phyloP scores from a whole-genome alignment of 2,888 invertebrate species.

The Drosophila yooni region DNA sequence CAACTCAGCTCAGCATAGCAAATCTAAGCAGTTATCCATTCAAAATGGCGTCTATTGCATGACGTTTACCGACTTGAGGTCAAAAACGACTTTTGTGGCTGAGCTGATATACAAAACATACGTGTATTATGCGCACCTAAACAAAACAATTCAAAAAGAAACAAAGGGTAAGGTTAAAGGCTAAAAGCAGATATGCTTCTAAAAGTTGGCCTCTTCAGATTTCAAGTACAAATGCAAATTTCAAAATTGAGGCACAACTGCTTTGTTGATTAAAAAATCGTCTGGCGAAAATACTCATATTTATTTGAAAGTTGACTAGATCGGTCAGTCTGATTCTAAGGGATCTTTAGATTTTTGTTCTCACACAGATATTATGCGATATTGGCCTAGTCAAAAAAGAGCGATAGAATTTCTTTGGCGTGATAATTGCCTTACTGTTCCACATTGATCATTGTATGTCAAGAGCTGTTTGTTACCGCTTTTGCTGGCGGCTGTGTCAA shows the following conservation, averaged over 20 bases:
- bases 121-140: background rate
- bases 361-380: background rate
- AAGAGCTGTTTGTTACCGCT: slow-evolving; percentile 41
- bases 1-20: slow-evolving; percentile 1
- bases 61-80: slow-evolving; percentile 5
- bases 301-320: background rate
- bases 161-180: slow-evolving; percentile 5
- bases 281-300: background rate
- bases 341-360: background rate
- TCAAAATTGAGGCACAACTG: background rate
- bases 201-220: background rate
- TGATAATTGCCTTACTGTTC: background rate
- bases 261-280: background rate
- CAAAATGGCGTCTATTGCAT: slow-evolving; percentile 6
- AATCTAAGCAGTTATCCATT: slow-evolving; percentile 9
- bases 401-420: background rate
- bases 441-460: slow-evolving; percentile 55
- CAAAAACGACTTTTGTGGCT: background rate
- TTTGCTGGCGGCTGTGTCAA: slow-evolving; percentile 71
- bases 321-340: background rate
- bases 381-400: background rate
- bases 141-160: background rate
- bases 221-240: background rate
- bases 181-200: background rate
- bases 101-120: background rate